Percentiles rank a stretch among this genome's conserved stretches.
phyloP scores from a whole-genome alignment of 2,888 invertebrate genomes.

The Chalcis sispes region DNA sequence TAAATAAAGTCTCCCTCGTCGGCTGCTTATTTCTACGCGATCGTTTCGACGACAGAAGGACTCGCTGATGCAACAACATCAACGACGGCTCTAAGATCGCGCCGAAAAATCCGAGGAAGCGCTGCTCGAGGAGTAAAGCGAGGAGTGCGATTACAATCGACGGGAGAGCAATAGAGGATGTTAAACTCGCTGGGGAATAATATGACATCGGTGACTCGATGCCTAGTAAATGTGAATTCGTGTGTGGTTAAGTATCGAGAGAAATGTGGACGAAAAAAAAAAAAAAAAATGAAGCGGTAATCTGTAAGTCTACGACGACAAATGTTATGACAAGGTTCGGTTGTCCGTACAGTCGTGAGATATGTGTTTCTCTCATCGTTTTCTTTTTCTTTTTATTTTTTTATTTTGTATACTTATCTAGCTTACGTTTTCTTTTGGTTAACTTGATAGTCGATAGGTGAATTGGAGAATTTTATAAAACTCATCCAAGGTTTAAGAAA shows the following conservation, averaged over 20 bases:
- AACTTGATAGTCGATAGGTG: too few relatives aligned
- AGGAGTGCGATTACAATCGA: constrained; percentile 7
- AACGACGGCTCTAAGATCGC: neutral
- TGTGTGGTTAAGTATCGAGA: neutral
- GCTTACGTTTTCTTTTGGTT: too few relatives aligned
- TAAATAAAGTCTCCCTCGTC: too few relatives aligned
- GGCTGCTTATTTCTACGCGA: too few relatives aligned
- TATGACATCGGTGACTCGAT: constrained; percentile 54
- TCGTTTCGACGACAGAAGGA: too few relatives aligned
- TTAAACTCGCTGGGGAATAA: constrained; percentile 46
- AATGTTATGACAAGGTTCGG: too few relatives aligned
- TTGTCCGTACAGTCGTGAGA: too few relatives aligned
- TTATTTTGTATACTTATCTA: neutral
- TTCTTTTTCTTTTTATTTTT: neutral
- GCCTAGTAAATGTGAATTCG: constrained; percentile 31
- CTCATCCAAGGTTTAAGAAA: too few relatives aligned
- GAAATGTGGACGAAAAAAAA: neutral
- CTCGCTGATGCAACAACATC: neutral
- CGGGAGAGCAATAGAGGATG: constrained; percentile 1
- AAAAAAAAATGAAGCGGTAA: too few relatives aligned
- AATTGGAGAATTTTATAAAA: too few relatives aligned
- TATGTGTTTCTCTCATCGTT: neutral
- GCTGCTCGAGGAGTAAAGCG: neutral
- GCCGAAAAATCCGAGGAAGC: neutral
- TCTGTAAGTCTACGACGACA: too few relatives aligned